These are phyloP conservation scores for Troilus luridus DNA, from an alignment of 2,888 invertebrate species.

Conservation along the genomic window DNA sequence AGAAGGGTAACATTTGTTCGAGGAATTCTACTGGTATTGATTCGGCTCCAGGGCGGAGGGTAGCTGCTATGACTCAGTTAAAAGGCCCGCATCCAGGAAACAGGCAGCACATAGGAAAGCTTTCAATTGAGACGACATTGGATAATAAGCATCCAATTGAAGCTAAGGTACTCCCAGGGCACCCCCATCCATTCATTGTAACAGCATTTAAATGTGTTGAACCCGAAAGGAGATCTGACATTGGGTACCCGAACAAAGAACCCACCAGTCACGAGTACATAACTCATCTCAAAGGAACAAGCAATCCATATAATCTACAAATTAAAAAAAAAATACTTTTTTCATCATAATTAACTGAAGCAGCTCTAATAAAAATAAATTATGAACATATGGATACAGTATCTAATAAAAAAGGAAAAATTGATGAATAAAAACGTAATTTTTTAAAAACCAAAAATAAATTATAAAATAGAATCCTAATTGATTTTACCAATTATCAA, in stretches of 20 bases:
- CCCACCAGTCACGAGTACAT: background rate
- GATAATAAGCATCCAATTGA: constrained; percentile 51
- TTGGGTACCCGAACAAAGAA: background rate
- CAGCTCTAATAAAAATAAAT: too few species aligned
- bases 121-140: constrained; percentile 20
- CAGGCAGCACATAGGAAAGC: background rate
- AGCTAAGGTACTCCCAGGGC: background rate
- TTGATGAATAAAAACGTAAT: too few species aligned
- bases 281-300: background rate
- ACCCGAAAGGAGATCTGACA: background rate
- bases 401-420: too few species aligned
- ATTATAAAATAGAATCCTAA: too few species aligned
- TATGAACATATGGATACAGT: too few species aligned
- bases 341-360: too few species aligned
- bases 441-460: too few species aligned
- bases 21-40: constrained; percentile 21
- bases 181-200: constrained; percentile 33
- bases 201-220: constrained; percentile 7
- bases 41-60: background rate
- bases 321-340: too few species aligned
- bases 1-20: constrained; percentile 10
- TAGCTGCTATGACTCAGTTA: constrained; percentile 16
- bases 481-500: too few species aligned
- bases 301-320: too few species aligned
- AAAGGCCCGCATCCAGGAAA: constrained; percentile 47